Evolutionary conservation across 1,140 invertebrate species (phyloP).

Genomic region (Drosophila sturtevanti): DNA sequence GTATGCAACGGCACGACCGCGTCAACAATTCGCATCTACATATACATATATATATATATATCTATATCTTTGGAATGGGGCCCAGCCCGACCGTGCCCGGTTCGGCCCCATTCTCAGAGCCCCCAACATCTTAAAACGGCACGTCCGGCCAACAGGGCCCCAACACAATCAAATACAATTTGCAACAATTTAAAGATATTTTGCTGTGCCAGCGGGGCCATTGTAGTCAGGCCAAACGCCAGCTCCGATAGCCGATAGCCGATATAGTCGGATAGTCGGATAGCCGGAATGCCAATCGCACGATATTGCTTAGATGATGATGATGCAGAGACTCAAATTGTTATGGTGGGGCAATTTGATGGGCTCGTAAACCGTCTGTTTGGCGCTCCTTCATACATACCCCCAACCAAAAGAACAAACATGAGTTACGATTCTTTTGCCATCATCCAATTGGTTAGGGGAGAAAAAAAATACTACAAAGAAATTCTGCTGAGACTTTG

Average conservation of each 20-base stretch:
- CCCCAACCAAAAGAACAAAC: conserved; percentile 1
- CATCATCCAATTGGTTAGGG: conserved; percentile 24
- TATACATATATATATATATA: neutral
- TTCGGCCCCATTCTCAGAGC: conserved; percentile 13
- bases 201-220: conserved; percentile 19
- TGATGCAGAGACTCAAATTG: conserved; percentile 49
- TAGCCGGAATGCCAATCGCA: conserved; percentile 36
- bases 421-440: conserved; percentile 10
- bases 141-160: conserved; percentile 51
- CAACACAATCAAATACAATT: conserved; percentile 66
- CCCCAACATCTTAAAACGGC: conserved; percentile 61
- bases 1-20: conserved; percentile 73
- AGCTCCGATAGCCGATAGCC: conserved; percentile 64
- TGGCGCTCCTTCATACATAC: conserved; percentile 12
- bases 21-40: conserved; percentile 18
- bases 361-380: conserved; percentile 41
- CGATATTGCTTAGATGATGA: conserved; percentile 54
- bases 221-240: conserved; percentile 47
- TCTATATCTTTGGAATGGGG: conserved; percentile 28
- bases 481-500: conserved; percentile 9
- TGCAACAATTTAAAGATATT: conserved; percentile 79
- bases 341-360: conserved; percentile 47
- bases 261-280: neutral
- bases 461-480: neutral
- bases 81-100: conserved; percentile 11